Base-by-base conservation (phyloP, 2,888 invertebrate species). In the Agrochola circellaris region DNA sequence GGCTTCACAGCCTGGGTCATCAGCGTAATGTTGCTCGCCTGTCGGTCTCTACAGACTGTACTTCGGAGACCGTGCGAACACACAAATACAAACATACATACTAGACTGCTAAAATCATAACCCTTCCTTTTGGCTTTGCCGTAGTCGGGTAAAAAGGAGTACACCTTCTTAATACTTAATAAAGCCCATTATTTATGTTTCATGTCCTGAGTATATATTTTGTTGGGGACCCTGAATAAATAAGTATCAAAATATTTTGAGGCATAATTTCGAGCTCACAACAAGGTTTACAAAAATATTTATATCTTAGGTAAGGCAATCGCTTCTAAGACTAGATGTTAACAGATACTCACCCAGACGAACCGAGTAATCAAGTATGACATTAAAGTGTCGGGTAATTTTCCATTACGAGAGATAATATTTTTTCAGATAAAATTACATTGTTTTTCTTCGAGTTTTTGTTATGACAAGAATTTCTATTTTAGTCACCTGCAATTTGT, bases 251-350 rank as follows among this genome's bases (percentile, higher is more conserved):
- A 58, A 23, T 45, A 58, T 13, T 38, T 26, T 48, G 11, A 17
- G n/a, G 34, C n/a, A 30, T 9, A 60, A 42, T 75, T 76, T 56
- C 13, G 13, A 8, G 2, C 66, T 5, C 7, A 58, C 20, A 48
- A 68, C 15, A 51, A 42, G 1, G 9, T 67, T 11, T 15, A 30
- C 4, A 38, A 48, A 51, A 69, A 56, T 56, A 61, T 75, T 56
- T 34, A 77, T 69, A 15, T 13, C 20, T 56, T 42, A 20, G 3
- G 2, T 34, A 51, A 23, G 5, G 54, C 23, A 80, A 66, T 73
- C 26, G n/a, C 54, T 79, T 73, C 42, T 74, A 79, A 67, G 66
- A 15, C 13, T 15, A 13, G 34, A 38, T 48, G 80, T 73, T 73
- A 80, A 45, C 42, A 51, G 73, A 79, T 73, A 76, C 30, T 9